Conservation (phyloP, 2,888 invertebrate species). For the Neuroscelio doddi region DNA sequence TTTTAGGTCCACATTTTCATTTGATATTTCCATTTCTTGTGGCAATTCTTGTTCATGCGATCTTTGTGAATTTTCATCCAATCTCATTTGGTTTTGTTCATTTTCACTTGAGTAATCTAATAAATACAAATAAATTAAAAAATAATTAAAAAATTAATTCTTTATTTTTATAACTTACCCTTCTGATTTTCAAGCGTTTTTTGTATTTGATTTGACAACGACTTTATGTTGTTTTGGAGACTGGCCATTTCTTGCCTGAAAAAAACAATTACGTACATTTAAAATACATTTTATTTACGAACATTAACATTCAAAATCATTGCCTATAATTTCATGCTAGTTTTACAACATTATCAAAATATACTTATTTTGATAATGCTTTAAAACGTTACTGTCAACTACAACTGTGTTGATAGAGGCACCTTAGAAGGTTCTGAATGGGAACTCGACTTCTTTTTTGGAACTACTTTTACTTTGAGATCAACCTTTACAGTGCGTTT, state of each 20-base stretch:
- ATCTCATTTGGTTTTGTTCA: too few species aligned
- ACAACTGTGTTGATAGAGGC: constrained; percentile 67
- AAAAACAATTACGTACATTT: constrained; percentile 28
- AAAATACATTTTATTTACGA: not conserved
- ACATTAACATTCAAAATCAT: not conserved
- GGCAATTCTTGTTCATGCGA: too few species aligned
- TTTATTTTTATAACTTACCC: constrained; percentile 47
- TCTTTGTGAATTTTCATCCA: too few species aligned
- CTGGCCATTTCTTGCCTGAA: constrained; percentile 84
- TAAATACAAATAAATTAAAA: too few species aligned
- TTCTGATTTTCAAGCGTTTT: constrained; percentile 56
- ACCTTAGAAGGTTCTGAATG: constrained; percentile 59
- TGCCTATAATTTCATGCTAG: not conserved
- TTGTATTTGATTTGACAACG: constrained; percentile 74
- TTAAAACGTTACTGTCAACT: constrained; percentile 33
- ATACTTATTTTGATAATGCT: not conserved
- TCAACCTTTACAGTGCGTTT: constrained; percentile 69
- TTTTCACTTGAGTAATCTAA: too few species aligned
- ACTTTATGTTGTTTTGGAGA: constrained; percentile 86
- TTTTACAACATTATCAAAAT: not conserved
- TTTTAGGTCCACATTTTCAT: too few species aligned
- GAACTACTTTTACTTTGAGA: constrained; percentile 69
- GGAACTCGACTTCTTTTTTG: constrained; percentile 65
- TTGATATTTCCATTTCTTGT: too few species aligned
- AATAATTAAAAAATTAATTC: too few species aligned